Conservation (phyloP, 2,113 vertebrate genomes). For the Notiomystis cincta region DNA sequence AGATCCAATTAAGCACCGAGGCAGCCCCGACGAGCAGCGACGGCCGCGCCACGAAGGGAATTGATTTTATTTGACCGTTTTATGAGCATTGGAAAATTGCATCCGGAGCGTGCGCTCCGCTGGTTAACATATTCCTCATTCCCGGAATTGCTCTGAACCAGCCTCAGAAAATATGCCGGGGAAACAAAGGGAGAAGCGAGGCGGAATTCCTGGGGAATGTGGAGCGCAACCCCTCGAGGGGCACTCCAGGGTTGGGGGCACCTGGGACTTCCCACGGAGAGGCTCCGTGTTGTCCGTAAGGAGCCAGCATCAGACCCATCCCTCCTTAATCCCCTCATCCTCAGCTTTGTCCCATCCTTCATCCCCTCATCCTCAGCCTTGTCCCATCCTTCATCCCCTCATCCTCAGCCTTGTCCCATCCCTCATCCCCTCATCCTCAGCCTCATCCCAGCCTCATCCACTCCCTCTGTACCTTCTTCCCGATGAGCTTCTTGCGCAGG, state of each 20-base stretch:
- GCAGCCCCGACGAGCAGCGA: not conserved
- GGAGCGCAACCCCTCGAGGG: fast-evolving
- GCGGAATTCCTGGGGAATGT: not conserved
- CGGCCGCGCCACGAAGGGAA: not conserved
- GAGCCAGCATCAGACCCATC: fast-evolving
- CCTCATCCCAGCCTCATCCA: fast-evolving
- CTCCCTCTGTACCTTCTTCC: constrained; percentile 84
- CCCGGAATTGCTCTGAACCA: not conserved
- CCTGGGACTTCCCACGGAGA: fast-evolving
- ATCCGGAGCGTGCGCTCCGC: not conserved
- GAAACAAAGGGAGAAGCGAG: not conserved
- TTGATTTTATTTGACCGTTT: constrained; percentile 28
- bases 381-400: not conserved
- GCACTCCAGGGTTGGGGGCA: not conserved
- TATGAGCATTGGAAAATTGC: not conserved
- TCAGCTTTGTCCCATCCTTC: fast-evolving
- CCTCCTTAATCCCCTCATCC: not conserved
- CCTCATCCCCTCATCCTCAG: not conserved
- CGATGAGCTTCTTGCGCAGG: constrained; percentile 96
- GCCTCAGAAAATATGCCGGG: not conserved
- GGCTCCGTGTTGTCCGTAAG: fast-evolving
- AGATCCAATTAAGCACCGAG: constrained; percentile 12
- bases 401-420: not conserved
- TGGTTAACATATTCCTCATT: not conserved
- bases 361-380: not conserved